A percentile compares a stretch with the other conserved stretches of the same genome.
phyloP scores from a whole-genome alignment of 2,113 vertebrate species.

The Sphaerodactylus townsendi region DNA sequence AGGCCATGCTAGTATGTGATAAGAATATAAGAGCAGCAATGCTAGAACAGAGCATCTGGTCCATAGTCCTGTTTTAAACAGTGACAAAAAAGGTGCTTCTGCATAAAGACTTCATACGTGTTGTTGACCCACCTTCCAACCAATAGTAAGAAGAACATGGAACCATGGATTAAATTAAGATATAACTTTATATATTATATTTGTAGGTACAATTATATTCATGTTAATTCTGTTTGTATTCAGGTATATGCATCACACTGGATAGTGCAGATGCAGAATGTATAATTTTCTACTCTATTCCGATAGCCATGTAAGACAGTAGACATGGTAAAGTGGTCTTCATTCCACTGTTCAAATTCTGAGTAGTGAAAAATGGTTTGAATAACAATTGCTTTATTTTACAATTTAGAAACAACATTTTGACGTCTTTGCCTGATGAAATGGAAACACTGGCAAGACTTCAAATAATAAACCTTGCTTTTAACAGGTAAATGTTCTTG shows the following conservation, averaged over 20 bases:
- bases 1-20: too few species aligned
- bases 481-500: constrained; percentile 84
- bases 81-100: neutral
- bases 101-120: neutral
- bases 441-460: constrained; percentile 82
- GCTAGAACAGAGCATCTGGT: too few species aligned
- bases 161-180: too few species aligned
- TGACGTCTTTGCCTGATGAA: constrained; percentile 86
- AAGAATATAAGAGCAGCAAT: neutral
- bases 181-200: too few species aligned
- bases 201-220: too few species aligned
- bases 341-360: neutral
- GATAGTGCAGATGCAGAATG: neutral
- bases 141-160: neutral
- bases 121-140: neutral
- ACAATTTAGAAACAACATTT: constrained; percentile 85
- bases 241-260: neutral
- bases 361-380: neutral
- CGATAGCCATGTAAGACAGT: neutral
- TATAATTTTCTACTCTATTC: neutral
- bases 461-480: constrained; percentile 84
- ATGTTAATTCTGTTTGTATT: neutral
- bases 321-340: neutral
- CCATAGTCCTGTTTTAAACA: neutral
- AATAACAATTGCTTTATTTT: constrained; percentile 41